phyloP scores from a whole-genome alignment of 2,888 invertebrate species.

The Drosophila fungiperda region DNA sequence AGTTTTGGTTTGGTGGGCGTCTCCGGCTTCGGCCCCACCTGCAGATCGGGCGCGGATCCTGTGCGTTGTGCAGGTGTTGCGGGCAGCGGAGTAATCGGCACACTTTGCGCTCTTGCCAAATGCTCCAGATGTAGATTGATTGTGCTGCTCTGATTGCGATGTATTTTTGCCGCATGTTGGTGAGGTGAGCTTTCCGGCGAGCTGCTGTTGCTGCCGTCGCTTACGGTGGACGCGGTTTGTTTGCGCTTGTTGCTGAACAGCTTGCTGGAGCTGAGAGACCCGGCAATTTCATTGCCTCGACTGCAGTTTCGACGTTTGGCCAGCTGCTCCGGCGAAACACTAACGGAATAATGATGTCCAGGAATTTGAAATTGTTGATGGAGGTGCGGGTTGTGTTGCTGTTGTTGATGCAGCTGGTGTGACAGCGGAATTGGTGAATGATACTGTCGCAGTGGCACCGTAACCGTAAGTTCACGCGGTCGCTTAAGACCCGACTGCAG shows the following conservation, averaged over 20 bases:
- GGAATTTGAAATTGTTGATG: slow-evolving; percentile 35
- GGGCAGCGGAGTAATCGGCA: slow-evolving; percentile 57
- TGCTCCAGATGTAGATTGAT: slow-evolving; percentile 35
- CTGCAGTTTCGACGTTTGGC: slow-evolving; percentile 82
- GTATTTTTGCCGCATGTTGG: slow-evolving; percentile 60
- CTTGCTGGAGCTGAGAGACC: slow-evolving; percentile 84
- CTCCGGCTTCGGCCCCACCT: background rate
- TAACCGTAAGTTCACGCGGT: slow-evolving; percentile 74
- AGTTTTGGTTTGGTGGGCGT: slow-evolving; percentile 73
- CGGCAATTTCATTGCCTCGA: slow-evolving; percentile 83
- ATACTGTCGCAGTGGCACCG: slow-evolving; percentile 55
- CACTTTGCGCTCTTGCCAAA: slow-evolving; percentile 50
- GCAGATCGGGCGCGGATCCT: slow-evolving; percentile 32
- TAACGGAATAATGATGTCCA: slow-evolving; percentile 19
- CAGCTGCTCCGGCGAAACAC: slow-evolving; percentile 69
- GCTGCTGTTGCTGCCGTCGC: slow-evolving; percentile 30
- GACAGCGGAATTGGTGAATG: slow-evolving; percentile 30
- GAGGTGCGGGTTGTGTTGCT: slow-evolving; percentile 21
- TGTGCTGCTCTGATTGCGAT: slow-evolving; percentile 47
- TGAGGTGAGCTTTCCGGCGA: slow-evolving; percentile 59
- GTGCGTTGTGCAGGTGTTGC: slow-evolving; percentile 45
- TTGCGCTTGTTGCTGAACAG: slow-evolving; percentile 75
- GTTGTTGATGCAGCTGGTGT: slow-evolving; percentile 26
- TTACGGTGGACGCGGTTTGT: slow-evolving; percentile 30
- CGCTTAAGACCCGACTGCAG: slow-evolving; percentile 69